Evolutionary conservation across 2,113 vertebrate genomes (phyloP).

Genomic region (Bufo gargarizans): DNA sequence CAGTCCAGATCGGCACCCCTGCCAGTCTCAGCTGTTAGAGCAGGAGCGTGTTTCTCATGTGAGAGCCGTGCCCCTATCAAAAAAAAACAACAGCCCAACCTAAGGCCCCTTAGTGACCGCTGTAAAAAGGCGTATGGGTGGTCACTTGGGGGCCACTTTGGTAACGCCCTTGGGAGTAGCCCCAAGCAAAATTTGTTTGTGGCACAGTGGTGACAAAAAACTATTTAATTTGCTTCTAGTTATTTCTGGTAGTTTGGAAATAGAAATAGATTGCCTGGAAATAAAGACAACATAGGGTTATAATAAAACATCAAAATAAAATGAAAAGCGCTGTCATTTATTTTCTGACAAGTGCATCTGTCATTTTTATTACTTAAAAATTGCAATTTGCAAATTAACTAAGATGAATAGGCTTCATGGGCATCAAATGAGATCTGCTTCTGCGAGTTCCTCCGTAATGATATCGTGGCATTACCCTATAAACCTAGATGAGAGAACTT

Average conservation of each 20-base stretch:
- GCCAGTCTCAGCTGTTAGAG: no score
- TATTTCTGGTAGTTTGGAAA: not conserved
- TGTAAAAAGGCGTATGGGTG: no score
- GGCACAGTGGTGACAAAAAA: not conserved
- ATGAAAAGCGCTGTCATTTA: not conserved
- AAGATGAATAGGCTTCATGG: not conserved
- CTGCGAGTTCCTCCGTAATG: not conserved
- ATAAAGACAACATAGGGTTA: not conserved
- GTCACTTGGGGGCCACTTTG: no score
- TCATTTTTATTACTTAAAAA: constrained; percentile 12
- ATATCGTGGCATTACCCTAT: not conserved
- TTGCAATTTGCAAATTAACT: not conserved
- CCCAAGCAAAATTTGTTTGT: no score
- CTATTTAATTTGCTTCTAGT: not conserved
- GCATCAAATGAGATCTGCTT: not conserved
- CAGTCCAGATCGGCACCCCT: no score
- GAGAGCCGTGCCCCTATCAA: no score
- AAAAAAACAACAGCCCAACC: no score
- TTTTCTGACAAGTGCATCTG: not conserved
- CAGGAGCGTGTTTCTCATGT: no score
- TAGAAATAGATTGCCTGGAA: not conserved
- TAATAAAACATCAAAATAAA: not conserved
- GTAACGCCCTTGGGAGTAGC: no score
- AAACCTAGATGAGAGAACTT: not conserved
- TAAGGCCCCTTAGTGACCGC: no score